Evolutionary conservation across 1,140 invertebrate species (phyloP), one percentile per base, ranked within the genome.

Genomic region (Pseudomyrmex dendroicus): DNA sequence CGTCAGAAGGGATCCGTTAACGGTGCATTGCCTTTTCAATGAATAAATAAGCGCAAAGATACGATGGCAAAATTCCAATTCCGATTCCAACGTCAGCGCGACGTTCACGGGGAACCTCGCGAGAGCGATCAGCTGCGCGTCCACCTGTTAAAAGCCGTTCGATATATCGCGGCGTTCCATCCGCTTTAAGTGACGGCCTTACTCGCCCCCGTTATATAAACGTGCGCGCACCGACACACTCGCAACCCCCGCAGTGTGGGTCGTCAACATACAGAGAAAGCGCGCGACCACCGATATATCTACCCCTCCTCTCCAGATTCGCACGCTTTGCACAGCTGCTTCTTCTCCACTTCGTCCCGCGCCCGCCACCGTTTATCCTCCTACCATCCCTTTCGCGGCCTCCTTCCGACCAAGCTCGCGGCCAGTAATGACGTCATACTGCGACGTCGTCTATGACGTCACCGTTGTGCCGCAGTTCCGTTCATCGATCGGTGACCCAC

Each of bases 401-500:
- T 73, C 85, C 83, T 86, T 68, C 88, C 82, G 84, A 78, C 64
- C 85, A 67, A 83, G 78, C 54, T 56, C 82, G 57, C 74, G 64
- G 50, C 64, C 82, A 50, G 63, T 35, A 83, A 63, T 94, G 92
- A 94, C 92, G 92, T 93, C 91, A 91, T 90, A 87, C 86, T 92
- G 86, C 88, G 88, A 92, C 92, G 92, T 91, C 90, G 90, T 87
- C 88, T 83, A 89, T 94, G 91, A 94, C 93, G 92, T 93, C 91
- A 93, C 89, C 83, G 91, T 91, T 91, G 86, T 94, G 92, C 93
- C 92, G 93, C 93, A 93, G 92, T 94, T 93, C 93, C 92, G 92
- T 90, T 91, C 86, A 93, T 94, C 92, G 93, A 94, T 93, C 90
- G 82, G 17, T 70, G 8, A 35, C 68, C 20, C 78, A 48, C 66